A percentile compares a stretch with the other conserved stretches of the same genome.
Conservation (phyloP, 2,113 vertebrate genomes). For the Eptatretus burgeri region DNA sequence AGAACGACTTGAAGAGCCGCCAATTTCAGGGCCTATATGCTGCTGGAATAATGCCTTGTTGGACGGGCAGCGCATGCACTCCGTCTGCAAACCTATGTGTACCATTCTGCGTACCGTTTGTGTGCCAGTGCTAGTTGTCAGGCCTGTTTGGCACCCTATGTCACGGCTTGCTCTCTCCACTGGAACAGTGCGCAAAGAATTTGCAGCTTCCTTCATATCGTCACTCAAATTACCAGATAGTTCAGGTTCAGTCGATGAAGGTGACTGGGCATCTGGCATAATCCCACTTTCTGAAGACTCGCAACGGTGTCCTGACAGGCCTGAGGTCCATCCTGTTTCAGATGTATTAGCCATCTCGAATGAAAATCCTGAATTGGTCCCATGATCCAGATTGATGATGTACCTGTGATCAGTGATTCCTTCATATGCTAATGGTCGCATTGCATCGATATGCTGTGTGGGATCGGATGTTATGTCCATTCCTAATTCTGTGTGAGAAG, state of each 20-base stretch:
- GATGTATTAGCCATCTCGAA: too few relatives aligned
- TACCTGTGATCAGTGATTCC: too few relatives aligned
- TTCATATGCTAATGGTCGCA: too few relatives aligned
- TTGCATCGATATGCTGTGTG: too few relatives aligned
- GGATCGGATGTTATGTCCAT: too few relatives aligned
- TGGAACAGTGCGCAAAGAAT: constrained; percentile 35
- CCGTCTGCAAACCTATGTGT: constrained; percentile 64
- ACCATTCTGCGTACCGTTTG: constrained; percentile 55
- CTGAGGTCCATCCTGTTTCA: constrained; percentile 40
- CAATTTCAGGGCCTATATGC: background rate
- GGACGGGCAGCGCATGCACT: constrained; percentile 44
- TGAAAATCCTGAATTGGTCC: too few relatives aligned
- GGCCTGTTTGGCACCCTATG: constrained; percentile 61
- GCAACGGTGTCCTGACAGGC: constrained; percentile 26
- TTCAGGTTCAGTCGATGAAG: constrained; percentile 41
- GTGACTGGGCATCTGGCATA: constrained; percentile 29
- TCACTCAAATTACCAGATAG: constrained; percentile 73
- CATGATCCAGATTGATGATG: too few relatives aligned
- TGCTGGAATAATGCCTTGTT: background rate
- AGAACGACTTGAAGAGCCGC: constrained; percentile 55
- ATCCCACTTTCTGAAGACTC: constrained; percentile 24
- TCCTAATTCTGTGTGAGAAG: too few relatives aligned
- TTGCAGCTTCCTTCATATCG: constrained; percentile 92
- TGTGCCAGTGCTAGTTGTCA: constrained; percentile 37
- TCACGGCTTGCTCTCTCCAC: constrained; percentile 23